Base-by-base conservation (phyloP, 2,888 invertebrate species). In the Drosophila neonasuta region DNA sequence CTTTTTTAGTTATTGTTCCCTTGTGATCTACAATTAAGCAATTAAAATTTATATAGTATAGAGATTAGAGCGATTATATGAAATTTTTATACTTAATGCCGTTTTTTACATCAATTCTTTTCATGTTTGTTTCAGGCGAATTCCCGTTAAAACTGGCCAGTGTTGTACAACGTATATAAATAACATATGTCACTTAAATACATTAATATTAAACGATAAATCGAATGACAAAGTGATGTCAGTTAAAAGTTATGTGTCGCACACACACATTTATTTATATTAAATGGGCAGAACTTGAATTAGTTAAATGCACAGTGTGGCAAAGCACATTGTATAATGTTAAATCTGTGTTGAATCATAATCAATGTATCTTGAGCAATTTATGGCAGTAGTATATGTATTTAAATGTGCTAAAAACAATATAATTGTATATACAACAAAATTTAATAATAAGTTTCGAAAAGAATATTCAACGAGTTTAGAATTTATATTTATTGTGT, bases 1-100 rank as follows among this genome's bases (percentile, higher is more conserved):
- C 30, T 15, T 29, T 6, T 24, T 20, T 7, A n/a, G 11, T 24
- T 17, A 15, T 46, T 11, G 34, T 9, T 15, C 9, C 52, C 15
- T 24, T 17, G 24, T 32, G 80, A 80, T 80, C 87, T 78, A 61
- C 63, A 80, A 86, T 84, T 84, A 78, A 84, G 80, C 67, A 84
- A 84, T 83, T 74, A 80, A 59, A 54, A 39, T 24, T 24, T 24
- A 32, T 11, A 56, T 54, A 52, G 48, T 41, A 24, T 63, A 46
- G 20, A 63, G 48, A 54, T 52, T 63, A 56, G 42, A 49, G 7
- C 44, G 61, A 77, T 74, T 80, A 68, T 41, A 62, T 54, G 75
- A 74, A 68, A 65, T 66, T 68, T 72, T 62, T 36, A 29, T 34
- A 56, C 29, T 48, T 24, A 58, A 42, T 50, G n/a, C 9, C 34